phyloP scores from a whole-genome alignment of 64 coral and sea anemone genomes.

The Montipora foliosa region DNA sequence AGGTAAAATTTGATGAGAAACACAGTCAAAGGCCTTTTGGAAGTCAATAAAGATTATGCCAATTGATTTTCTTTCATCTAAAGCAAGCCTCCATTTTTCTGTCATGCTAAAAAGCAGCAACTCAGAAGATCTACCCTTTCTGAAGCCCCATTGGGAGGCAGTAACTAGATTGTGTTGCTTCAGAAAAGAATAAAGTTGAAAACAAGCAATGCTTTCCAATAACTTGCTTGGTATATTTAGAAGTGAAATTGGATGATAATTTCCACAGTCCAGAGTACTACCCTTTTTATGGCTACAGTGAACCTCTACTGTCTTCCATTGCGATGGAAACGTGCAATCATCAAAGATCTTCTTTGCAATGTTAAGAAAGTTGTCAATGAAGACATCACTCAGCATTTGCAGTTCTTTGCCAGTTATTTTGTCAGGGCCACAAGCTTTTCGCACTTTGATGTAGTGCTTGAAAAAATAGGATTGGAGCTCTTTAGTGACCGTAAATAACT shows the following conservation, averaged over 20 bases:
- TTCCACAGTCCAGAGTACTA: not conserved
- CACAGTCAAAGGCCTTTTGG: too few species aligned
- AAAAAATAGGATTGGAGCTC: not conserved
- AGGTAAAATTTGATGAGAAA: too few species aligned
- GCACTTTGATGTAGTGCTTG: not conserved
- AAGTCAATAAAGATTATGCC: too few species aligned
- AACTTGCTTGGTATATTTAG: not conserved
- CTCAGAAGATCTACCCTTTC: too few species aligned
- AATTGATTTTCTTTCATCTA: too few species aligned
- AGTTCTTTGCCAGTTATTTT: not conserved
- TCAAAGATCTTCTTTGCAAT: not conserved
- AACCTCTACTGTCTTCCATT: not conserved
- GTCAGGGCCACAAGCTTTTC: not conserved
- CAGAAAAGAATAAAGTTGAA: too few species aligned
- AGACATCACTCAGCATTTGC: not conserved
- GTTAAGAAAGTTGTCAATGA: not conserved
- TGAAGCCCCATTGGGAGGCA: too few species aligned
- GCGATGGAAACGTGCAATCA: not conserved
- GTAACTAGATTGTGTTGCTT: too few species aligned
- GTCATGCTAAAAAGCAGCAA: too few species aligned
- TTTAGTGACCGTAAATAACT: not conserved
- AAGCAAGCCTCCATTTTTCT: too few species aligned
- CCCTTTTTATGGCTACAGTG: not conserved
- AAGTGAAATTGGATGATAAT: constrained; percentile 14
- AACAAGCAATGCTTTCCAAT: constrained; percentile 14